Base-by-base conservation (phyloP, 2,113 vertebrate species). In the Chionomys nivalis region DNA sequence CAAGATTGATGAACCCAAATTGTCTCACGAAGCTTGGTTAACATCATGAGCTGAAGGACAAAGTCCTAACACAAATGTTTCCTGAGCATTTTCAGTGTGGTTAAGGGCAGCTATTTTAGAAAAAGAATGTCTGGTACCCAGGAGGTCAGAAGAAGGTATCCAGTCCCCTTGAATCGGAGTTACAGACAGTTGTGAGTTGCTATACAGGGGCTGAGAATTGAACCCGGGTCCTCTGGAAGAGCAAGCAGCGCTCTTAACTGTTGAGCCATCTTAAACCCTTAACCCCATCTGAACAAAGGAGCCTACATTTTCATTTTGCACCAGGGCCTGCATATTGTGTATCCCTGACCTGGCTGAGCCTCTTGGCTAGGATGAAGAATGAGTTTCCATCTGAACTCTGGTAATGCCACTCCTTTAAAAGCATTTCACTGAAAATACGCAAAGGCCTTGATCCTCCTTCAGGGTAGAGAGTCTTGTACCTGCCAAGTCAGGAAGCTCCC, bases 401-500 rank as follows among this genome's bases (percentile, higher is more conserved):
- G 28, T 44, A 47, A 75, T 86, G 52, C 36, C 44, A 70, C 55
- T 94, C 44, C 91, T 94, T 75, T 86, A 11, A 52, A 96, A 94
- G 90, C 66, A 83, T 44, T 47, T 86, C 61, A 78, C 75, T 76
- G 42, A 16, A 72, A 83, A 49, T 72, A 91, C 21, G 55, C 11
- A 28, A 68, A 87, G 63, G 88, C 58, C 86, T 94, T 94, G 83
- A 92, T 91, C 66, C 28, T 95, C 83, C 55, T 91, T 83, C 72
- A 68, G 87, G 65, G 73, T 52, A 91, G 68, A 17, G 49, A 0
- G 6, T 0, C 21, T 73, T 9, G 4, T 89, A 96, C 92, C 92
- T 96, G 94, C 92, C 86, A 87, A 86, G 68, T 78, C 77, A 94
- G 78, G 72, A 96, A 87, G 63, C 39, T 58, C 63, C 83, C 47